Conservation (phyloP, 35 echinoderm and acorn worm genomes). For the Holothuria glaberrima region DNA sequence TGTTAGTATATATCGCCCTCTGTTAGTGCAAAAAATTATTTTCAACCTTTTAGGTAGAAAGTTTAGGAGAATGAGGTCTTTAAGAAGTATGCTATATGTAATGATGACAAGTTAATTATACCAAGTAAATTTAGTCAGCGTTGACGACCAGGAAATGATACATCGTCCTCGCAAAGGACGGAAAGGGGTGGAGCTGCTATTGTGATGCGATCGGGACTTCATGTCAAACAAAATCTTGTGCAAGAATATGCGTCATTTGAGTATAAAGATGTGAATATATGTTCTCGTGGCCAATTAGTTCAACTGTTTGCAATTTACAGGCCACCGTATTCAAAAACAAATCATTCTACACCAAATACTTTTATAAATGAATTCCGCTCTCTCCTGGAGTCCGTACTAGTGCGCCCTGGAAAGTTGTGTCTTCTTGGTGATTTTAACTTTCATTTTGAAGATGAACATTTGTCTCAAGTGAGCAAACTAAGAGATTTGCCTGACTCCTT, state of each 20-base stretch:
- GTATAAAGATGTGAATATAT: neutral
- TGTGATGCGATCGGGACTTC: neutral
- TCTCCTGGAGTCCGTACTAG: neutral
- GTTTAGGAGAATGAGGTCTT: no score
- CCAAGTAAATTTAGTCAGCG: no score
- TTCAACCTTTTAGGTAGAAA: neutral
- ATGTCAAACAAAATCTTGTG: neutral
- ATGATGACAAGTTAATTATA: no score
- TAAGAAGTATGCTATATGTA: no score
- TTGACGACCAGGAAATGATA: no score
- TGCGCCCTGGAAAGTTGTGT: neutral
- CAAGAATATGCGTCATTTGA: neutral
- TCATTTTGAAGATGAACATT: conserved; percentile 28
- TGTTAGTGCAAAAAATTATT: neutral
- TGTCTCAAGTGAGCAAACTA: neutral
- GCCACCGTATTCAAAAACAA: neutral
- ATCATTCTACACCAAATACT: neutral
- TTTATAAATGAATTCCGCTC: conserved; percentile 8
- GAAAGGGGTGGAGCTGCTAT: neutral
- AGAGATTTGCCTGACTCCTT: conserved; percentile 6
- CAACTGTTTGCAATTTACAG: neutral
- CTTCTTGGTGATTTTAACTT: conserved; percentile 44
- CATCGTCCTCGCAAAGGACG: neutral
- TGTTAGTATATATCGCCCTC: neutral
- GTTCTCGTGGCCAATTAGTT: neutral